Percentiles rank a stretch among this genome's conserved stretches.
phyloP scores from a whole-genome alignment of 2,113 vertebrate species.

The Brachionichthys hirsutus region DNA sequence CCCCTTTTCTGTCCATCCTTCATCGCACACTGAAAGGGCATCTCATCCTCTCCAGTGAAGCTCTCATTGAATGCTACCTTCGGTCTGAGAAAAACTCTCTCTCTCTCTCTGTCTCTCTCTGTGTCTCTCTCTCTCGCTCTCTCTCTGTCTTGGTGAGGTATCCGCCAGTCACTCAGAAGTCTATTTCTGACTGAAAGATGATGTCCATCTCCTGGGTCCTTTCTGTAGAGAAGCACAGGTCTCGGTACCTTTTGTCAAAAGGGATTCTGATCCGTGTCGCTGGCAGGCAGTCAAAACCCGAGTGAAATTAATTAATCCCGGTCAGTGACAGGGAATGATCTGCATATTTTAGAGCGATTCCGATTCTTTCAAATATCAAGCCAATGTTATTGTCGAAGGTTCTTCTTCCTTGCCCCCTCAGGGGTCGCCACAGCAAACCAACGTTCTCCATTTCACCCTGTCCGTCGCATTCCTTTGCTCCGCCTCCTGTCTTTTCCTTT shows the following conservation, averaged over 20 bases:
- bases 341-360: neutral
- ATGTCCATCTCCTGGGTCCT: slow-evolving; percentile 66
- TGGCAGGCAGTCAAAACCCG: slow-evolving; percentile 24
- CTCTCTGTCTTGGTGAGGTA: slow-evolving; percentile 59
- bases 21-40: slow-evolving; percentile 67
- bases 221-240: slow-evolving; percentile 52
- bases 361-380: no score
- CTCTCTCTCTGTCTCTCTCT: slow-evolving; percentile 11
- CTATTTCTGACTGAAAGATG: slow-evolving; percentile 65
- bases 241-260: slow-evolving; percentile 53
- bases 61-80: slow-evolving; percentile 62
- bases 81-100: slow-evolving; percentile 34
- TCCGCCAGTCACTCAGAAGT: slow-evolving; percentile 70
- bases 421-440: no score
- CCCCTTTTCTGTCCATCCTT: slow-evolving; percentile 63
- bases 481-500: no score
- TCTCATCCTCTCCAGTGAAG: slow-evolving; percentile 62
- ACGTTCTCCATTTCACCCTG: no score
- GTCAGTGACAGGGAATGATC: neutral
- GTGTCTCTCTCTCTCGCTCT: slow-evolving; percentile 30
- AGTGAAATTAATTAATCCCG: slow-evolving; percentile 1
- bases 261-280: slow-evolving; percentile 43
- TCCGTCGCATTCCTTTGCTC: no score
- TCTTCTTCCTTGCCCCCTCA: no score
- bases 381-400: no score